Evolutionary conservation across 2,888 invertebrate species (phyloP), one percentile per base, ranked within the genome.

Genomic region (Melieria crassipennis): DNA sequence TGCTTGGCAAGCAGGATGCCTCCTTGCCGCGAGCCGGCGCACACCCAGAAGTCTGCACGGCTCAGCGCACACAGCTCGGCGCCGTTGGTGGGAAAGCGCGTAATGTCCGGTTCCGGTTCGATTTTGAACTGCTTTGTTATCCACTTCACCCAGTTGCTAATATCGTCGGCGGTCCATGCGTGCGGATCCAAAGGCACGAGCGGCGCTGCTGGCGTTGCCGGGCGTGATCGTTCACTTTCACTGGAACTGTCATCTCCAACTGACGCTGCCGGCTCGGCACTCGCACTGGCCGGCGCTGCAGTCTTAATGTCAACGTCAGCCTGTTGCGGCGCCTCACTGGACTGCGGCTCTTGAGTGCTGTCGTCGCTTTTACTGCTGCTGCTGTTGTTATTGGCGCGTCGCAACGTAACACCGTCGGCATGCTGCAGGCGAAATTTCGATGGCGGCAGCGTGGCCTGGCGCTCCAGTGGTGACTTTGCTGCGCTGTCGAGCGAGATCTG

Each of bases 81-180:
- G 5, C 92, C 92, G 5, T 85, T 87, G 70, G 82, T 85, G 7
- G 91, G 91, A 81, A 92, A 90, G 76, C 88, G 86, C 42, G 84
- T 76, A 4, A 87, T 79, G 76, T 88, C 88, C 52, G 90, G 90
- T 73, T 86, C 81, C 6, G 90, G 89, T 61, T 87, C 86, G 72
- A 92, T 87, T 55, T 89, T 86, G 79, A 92, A 91, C 78, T 89
- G 89, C 67, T 87, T 87, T 47, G 89, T 87, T 78, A 90, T 89
- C 91, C 92, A 92, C 57, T 85, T 84, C 61, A 92, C 83, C 92
- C 92, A 92, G 62, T 88, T 88, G 71, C 85, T 85, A 74, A 92
- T 89, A 82, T 92, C 89, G 47, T 84, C 85, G 13, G 85, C 80
- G 72, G 87, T 89, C 92, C 92, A 92, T 81, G 90, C 90, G 65